Conservation (phyloP, 2,797 vertebrate genomes). For the Dromococcyx pavoninus region DNA sequence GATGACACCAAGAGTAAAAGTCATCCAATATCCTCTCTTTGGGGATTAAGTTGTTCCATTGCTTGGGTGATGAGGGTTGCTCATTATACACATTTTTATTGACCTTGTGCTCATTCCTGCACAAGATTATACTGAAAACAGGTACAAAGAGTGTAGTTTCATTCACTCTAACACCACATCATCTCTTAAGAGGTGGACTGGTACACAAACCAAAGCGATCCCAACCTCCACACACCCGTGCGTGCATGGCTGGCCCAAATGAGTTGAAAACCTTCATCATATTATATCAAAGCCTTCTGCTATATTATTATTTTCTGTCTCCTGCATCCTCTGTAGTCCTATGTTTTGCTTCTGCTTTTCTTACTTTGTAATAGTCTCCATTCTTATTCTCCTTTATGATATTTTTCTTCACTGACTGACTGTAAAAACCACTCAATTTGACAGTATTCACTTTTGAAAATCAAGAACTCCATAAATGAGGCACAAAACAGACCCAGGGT, state of each 20-base stretch:
- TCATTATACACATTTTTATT: neutral
- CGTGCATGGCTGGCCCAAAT: neutral
- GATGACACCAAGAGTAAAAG: neutral
- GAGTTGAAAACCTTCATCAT: neutral
- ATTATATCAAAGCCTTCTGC: neutral
- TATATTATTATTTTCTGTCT: neutral
- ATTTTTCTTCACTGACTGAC: neutral
- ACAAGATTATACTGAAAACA: neutral
- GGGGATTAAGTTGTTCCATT: neutral
- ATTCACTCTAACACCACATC: neutral
- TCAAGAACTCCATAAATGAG: conserved; percentile 16
- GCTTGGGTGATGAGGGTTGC: neutral
- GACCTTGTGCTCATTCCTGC: neutral
- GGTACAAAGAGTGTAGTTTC: neutral
- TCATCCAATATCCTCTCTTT: neutral
- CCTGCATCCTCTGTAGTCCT: neutral
- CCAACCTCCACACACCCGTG: neutral
- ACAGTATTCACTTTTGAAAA: conserved; percentile 11
- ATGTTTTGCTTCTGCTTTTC: neutral
- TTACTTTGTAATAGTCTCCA: neutral
- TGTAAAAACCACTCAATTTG: neutral
- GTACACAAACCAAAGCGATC: neutral
- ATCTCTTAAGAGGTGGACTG: neutral
- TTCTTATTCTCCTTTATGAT: conserved; percentile 1
- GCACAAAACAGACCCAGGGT: neutral